Evolutionary conservation across 2,888 invertebrate species (phyloP), one percentile per base, ranked within the genome.

Genomic region (Hemaris fuciformis): DNA sequence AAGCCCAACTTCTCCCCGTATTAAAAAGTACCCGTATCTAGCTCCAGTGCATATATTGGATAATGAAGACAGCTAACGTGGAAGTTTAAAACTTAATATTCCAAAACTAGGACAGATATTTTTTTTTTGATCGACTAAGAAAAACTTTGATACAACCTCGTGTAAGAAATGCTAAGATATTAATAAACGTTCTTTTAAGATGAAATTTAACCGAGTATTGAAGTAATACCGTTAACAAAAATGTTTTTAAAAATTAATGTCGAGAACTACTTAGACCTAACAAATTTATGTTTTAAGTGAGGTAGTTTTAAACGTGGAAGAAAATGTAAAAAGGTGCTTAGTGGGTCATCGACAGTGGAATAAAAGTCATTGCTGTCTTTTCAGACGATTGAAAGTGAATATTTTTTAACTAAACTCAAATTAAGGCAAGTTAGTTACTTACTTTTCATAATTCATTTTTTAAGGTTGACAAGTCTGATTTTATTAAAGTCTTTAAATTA

Each of bases 171-270:
- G 27, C 31, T 18, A n/a, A 27, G 25, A 31, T 10, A 31, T 31
- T 15, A 53, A 53, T 53, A 53, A 53, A 5, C 27, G 10, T 53
- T 31, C 8, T 53, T 15, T 31, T 18, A 20, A 45, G 45, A 46
- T 31, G 0, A 18, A 31, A 15, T 31, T 53, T 53, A 31, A 53
- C 53, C 31, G 27, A 53, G 27, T 53, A 48, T 27, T 15, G 57
- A 64, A 67, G 67, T 67, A 62, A 65, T 67, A 60, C 43, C 23
- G 43, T 13, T 69, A 70, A 63, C 60, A 62, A 68, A 69, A 68
- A 68, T 63, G 62, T 27, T 38, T 38, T 48, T 48, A 53, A 48
- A 58, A 46, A 53, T 31, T 18, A 53, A 15, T n/a, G 18, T 27
- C n/a, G 8, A 18, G 5, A 53, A 31, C 18, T 31, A 53, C 10